A percentile compares a stretch with the other conserved stretches of the same genome.
Evolutionary conservation across 2,113 vertebrate genomes (phyloP).

Genomic region (Paraplagusia blochii): DNA sequence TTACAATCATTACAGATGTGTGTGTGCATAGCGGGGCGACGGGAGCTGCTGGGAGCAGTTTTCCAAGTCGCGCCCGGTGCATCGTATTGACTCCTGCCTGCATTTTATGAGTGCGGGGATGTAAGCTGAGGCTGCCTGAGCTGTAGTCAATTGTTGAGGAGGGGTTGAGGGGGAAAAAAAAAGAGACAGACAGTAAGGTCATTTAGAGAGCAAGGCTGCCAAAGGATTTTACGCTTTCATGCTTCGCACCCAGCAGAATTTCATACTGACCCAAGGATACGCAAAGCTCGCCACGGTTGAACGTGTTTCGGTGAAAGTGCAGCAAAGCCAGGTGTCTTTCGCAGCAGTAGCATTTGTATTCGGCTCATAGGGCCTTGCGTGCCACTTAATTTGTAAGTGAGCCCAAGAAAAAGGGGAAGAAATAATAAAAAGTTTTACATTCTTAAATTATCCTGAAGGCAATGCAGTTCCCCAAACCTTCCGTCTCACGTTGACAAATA

Average conservation of each 20-base stretch:
- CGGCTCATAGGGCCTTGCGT: constrained; percentile 6
- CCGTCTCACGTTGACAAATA: no score
- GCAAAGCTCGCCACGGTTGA: constrained; percentile 25
- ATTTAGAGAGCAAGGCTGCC: constrained; percentile 41
- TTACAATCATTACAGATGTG: constrained; percentile 59
- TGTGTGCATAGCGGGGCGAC: constrained; percentile 33
- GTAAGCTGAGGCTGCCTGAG: constrained; percentile 17
- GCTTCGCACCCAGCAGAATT: constrained; percentile 48
- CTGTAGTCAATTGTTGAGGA: constrained; percentile 28
- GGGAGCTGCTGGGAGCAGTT: constrained; percentile 56
- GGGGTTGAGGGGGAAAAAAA: constrained; percentile 31
- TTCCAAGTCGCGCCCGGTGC: constrained; percentile 36
- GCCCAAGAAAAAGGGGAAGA: constrained; percentile 1
- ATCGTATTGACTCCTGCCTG: constrained; percentile 47
- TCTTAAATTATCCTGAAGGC: no score
- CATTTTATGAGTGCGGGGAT: constrained; percentile 53
- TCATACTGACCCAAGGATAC: constrained; percentile 47
- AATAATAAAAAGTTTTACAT: no score
- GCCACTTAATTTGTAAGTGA: background rate
- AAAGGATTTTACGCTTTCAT: constrained; percentile 61
- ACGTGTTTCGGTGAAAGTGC: constrained; percentile 49
- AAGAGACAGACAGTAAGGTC: constrained; percentile 43
- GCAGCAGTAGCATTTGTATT: constrained; percentile 40
- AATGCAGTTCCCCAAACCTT: no score
- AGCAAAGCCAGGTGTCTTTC: constrained; percentile 14